Evolutionary conservation across 2,888 invertebrate species (phyloP).

Genomic region (Trissoscelio sp.): DNA sequence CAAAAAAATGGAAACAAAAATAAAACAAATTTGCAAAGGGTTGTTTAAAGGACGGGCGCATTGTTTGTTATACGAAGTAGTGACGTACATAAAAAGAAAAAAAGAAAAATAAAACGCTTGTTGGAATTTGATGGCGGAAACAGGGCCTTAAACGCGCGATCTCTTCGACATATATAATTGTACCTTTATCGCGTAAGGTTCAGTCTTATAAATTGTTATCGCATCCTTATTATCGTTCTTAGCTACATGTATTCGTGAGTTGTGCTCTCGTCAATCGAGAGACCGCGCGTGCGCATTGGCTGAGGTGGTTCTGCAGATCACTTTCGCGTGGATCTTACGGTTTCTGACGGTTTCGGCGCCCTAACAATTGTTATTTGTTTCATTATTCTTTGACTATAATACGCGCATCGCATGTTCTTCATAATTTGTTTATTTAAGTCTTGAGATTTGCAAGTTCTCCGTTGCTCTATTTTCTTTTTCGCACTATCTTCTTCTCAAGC

Average conservation of each 20-base stretch:
- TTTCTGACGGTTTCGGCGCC: too few relatives aligned
- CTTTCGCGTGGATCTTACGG: constrained; percentile 71
- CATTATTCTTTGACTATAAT: constrained; percentile 45
- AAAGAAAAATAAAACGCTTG: constrained; percentile 1
- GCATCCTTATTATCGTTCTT: constrained; percentile 58
- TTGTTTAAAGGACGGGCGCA: constrained; percentile 1
- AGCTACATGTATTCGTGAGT: constrained; percentile 71
- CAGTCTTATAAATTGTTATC: constrained; percentile 80
- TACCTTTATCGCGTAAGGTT: constrained; percentile 77
- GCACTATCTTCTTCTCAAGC: constrained; percentile 46
- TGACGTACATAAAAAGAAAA: neutral
- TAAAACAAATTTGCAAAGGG: neutral
- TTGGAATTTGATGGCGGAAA: constrained; percentile 28
- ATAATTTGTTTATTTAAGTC: constrained; percentile 62
- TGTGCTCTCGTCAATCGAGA: constrained; percentile 73
- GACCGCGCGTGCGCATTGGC: constrained; percentile 36
- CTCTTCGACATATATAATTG: constrained; percentile 69
- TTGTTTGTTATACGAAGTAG: neutral
- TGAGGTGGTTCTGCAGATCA: constrained; percentile 73
- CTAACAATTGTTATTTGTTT: constrained; percentile 44
- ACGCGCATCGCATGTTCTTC: constrained; percentile 56
- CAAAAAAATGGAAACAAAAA: constrained; percentile 1
- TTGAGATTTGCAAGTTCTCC: constrained; percentile 62
- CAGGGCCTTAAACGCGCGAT: constrained; percentile 67
- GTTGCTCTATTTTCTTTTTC: constrained; percentile 3